Evolutionary conservation across 2,797 vertebrate genomes (phyloP).

Genomic region (Lacerta viridis): DNA sequence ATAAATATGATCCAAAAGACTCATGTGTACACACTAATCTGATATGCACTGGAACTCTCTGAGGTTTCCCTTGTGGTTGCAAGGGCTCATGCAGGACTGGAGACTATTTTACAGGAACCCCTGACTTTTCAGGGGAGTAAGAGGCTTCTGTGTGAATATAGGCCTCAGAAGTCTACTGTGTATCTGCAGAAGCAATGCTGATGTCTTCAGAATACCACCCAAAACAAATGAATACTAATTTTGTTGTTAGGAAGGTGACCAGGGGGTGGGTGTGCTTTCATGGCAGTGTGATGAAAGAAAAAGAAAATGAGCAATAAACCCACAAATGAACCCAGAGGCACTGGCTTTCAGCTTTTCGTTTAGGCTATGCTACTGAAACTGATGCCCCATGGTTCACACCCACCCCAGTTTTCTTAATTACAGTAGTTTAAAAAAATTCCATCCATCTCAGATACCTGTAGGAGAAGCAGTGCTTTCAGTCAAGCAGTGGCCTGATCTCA

Average conservation of each 20-base stretch:
- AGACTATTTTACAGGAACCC: neutral
- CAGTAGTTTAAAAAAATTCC: neutral
- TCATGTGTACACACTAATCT: neutral
- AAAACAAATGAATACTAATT: neutral
- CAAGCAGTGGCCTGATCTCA: neutral
- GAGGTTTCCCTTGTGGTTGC: neutral
- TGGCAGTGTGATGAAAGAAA: neutral
- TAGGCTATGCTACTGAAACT: neutral
- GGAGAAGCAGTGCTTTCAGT: neutral
- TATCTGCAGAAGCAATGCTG: neutral
- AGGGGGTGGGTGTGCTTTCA: neutral
- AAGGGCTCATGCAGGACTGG: neutral
- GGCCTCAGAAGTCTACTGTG: neutral
- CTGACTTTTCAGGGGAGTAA: neutral
- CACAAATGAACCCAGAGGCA: neutral
- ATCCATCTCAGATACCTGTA: neutral
- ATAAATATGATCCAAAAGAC: neutral
- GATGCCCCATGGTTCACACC: neutral
- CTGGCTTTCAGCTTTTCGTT: neutral
- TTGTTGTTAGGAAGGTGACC: neutral
- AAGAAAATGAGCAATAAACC: neutral
- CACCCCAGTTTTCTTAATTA: neutral
- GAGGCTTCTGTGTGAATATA: neutral
- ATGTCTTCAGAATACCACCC: neutral
- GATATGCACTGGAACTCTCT: neutral